Conservation (phyloP, 1,140 invertebrate genomes). For the Pseudoatta argentina region DNA sequence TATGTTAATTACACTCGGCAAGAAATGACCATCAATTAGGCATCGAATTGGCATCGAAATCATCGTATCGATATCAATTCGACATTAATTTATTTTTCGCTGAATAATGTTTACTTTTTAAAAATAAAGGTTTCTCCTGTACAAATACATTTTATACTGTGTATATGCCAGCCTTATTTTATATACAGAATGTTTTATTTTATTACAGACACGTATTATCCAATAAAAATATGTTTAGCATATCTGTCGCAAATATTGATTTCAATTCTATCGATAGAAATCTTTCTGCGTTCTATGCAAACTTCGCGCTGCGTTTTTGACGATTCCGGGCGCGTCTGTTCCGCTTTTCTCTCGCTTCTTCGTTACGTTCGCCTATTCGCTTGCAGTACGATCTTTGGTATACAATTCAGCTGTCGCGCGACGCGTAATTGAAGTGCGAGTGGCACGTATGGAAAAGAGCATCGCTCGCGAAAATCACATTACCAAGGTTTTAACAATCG, state of each 20-base stretch:
- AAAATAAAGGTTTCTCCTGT: too few species aligned
- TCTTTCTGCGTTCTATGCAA: not conserved
- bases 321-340: slow-evolving; percentile 5
- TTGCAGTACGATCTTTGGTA: slow-evolving; percentile 55
- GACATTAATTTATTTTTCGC: too few species aligned
- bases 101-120: too few species aligned
- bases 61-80: too few species aligned
- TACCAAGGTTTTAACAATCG: slow-evolving; percentile 68
- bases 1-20: too few species aligned
- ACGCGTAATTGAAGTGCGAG: slow-evolving; percentile 67
- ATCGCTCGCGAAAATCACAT: slow-evolving; percentile 62
- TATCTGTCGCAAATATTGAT: slow-evolving; percentile 5
- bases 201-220: not conserved
- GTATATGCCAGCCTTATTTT: not conserved
- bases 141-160: too few species aligned
- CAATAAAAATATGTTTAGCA: not conserved
- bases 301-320: slow-evolving; percentile 22
- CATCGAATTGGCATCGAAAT: too few species aligned
- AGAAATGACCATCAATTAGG: too few species aligned
- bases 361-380: slow-evolving; percentile 31
- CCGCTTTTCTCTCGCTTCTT: slow-evolving; percentile 28
- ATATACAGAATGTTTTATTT: not conserved
- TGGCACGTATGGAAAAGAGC: slow-evolving; percentile 43
- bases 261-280: slow-evolving; percentile 14
- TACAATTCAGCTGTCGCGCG: slow-evolving; percentile 51